Percentiles rank a stretch among this genome's conserved stretches.
Conservation (phyloP, 2,113 vertebrate genomes). For the Tragelaphus scriptus region DNA sequence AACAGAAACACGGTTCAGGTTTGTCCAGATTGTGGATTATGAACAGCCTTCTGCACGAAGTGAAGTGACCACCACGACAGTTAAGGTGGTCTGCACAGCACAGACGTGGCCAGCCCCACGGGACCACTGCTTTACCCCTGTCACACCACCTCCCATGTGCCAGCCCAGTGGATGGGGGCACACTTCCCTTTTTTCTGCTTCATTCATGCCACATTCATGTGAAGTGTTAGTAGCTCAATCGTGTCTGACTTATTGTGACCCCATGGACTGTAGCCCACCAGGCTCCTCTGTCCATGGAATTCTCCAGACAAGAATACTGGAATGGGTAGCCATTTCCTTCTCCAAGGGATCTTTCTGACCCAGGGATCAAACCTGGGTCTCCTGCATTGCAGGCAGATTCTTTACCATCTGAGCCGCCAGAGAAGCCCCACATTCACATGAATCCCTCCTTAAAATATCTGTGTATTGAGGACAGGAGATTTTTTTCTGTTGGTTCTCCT, state of each 20-base stretch:
- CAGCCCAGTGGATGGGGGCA: neutral
- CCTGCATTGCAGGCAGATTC: neutral
- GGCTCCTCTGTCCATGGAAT: neutral
- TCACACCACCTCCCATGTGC: rapidly evolving
- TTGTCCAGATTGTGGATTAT: rapidly evolving
- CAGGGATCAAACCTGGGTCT: neutral
- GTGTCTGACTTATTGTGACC: neutral
- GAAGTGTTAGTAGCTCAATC: neutral
- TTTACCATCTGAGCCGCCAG: neutral
- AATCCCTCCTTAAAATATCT: neutral
- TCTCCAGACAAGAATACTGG: neutral
- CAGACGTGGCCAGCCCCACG: rapidly evolving
- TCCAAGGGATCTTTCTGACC: neutral
- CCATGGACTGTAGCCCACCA: neutral
- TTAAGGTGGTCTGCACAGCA: neutral
- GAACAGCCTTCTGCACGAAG: neutral
- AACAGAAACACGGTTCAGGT: neutral
- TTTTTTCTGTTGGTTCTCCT: neutral
- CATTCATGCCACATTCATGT: neutral
- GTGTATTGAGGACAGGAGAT: neutral
- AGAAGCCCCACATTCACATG: neutral
- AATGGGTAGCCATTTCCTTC: neutral
- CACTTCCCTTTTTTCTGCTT: neutral
- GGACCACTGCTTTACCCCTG: neutral
- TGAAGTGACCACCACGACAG: neutral